phyloP scores from a whole-genome alignment of 2,113 vertebrate species.

The Xenopus tropicalis region DNA sequence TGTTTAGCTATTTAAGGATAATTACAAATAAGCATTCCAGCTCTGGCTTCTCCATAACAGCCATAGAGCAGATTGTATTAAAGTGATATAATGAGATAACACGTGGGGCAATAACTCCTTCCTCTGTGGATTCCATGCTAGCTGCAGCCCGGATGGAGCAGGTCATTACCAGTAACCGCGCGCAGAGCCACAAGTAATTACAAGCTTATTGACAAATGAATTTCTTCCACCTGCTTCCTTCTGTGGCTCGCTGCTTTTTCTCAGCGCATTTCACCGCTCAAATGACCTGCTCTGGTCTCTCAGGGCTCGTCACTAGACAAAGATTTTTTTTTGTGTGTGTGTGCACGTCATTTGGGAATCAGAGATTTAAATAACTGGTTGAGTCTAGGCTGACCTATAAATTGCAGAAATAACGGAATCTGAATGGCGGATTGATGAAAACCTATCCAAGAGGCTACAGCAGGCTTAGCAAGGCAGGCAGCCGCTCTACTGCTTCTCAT shows the following conservation, averaged over 20 bases:
- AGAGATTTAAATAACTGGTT: slow-evolving; percentile 13
- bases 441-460: not conserved
- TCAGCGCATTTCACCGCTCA: slow-evolving; percentile 10
- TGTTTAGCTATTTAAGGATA: not conserved
- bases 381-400: slow-evolving; percentile 4
- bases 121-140: not conserved
- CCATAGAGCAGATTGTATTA: not conserved
- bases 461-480: not conserved
- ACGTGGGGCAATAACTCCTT: not conserved
- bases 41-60: not conserved
- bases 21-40: not conserved
- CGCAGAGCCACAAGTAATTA: slow-evolving; percentile 20
- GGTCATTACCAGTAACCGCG: slow-evolving; percentile 22
- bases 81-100: not conserved
- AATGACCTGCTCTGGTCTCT: not conserved
- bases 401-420: not conserved
- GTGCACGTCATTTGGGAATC: slow-evolving; percentile 6
- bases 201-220: slow-evolving; percentile 32
- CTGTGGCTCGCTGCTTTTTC: slow-evolving; percentile 6
- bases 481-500: no score
- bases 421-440: not conserved
- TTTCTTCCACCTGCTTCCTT: slow-evolving; percentile 25
- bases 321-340: slow-evolving; percentile 14
- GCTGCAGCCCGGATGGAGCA: not conserved
- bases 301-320: slow-evolving; percentile 18